Conservation (phyloP, 2,113 vertebrate species). For the Elephantulus edwardii region DNA sequence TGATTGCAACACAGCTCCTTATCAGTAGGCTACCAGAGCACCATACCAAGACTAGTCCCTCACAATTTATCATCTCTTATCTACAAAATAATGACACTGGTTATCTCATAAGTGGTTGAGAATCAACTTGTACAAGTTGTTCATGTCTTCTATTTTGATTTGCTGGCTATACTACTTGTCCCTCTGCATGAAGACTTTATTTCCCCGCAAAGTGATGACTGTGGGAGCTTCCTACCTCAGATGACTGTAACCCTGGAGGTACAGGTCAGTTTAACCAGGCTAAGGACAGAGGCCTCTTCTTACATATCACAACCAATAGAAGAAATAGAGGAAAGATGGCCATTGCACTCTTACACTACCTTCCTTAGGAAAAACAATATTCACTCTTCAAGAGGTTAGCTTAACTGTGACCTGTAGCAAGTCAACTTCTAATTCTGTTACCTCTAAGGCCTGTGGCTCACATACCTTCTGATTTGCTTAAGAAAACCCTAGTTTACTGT, state of each 20-base stretch:
- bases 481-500: background rate
- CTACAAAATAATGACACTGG: background rate
- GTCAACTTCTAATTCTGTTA: background rate
- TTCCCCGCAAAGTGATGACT: background rate
- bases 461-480: background rate
- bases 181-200: background rate
- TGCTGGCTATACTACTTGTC: background rate
- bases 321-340: background rate
- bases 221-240: background rate
- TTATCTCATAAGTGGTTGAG: background rate
- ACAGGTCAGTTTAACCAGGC: background rate
- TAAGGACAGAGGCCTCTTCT: background rate
- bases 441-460: background rate
- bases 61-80: background rate
- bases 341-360: background rate
- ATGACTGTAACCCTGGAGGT: background rate
- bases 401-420: background rate
- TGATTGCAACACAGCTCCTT: too few relatives aligned
- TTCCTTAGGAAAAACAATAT: background rate
- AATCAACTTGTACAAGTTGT: background rate
- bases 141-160: background rate
- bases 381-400: background rate
- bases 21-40: too few relatives aligned
- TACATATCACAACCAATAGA: background rate
- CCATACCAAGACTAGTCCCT: too few relatives aligned